Percentiles rank a stretch among this genome's conserved stretches.
Conservation (phyloP, 37 sponge, comb jelly and placozoan species). For the Beroe forskalii region DNA sequence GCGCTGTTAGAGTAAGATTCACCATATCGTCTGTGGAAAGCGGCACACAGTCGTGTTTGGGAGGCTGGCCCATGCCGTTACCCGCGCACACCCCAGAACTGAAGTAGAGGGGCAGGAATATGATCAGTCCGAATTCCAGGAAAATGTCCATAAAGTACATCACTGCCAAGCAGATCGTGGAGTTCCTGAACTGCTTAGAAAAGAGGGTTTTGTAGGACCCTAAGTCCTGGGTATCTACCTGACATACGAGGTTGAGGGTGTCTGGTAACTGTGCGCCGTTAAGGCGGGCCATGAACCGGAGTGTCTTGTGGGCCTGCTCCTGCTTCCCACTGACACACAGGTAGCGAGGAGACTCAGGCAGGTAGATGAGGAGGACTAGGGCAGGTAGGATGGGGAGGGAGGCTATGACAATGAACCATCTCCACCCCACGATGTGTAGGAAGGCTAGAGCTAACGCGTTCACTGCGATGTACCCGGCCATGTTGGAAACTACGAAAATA, state of each 20-base stretch:
- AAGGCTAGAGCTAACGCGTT: background rate
- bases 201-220: background rate
- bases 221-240: background rate
- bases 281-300: background rate
- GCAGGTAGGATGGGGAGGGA: background rate
- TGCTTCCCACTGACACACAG: background rate
- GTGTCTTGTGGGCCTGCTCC: background rate
- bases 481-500: background rate
- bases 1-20: background rate
- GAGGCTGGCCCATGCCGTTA: background rate
- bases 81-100: background rate
- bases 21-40: background rate
- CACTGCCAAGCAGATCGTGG: background rate
- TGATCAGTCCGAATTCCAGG: background rate
- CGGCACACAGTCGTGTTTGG: background rate
- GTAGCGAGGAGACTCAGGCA: conserved; percentile 38
- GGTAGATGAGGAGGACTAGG: background rate
- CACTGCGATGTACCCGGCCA: background rate
- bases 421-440: conserved; percentile 10
- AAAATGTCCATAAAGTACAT: background rate
- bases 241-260: too few relatives aligned
- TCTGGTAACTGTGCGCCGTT: background rate
- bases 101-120: background rate
- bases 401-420: background rate
- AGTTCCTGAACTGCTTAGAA: background rate